Conservation (phyloP, 2,888 invertebrate species). For the Mystacides longicornis region DNA sequence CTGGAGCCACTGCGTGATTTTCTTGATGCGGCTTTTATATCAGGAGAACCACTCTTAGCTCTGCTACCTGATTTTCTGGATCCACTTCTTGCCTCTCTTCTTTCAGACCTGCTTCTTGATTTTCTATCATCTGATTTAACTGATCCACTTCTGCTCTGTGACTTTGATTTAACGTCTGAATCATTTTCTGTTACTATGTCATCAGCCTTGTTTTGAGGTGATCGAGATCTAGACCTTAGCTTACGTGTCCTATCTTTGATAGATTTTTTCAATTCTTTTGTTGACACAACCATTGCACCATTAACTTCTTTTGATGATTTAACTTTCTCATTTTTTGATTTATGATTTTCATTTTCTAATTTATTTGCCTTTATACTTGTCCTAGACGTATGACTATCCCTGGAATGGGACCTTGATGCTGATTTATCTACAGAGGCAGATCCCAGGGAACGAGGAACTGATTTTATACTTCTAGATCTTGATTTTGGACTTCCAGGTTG, state of each 20-base stretch:
- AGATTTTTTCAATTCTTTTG: constrained; percentile 26
- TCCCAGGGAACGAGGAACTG: constrained; percentile 29
- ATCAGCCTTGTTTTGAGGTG: constrained; percentile 26
- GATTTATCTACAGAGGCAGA: constrained; percentile 28
- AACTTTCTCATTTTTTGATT: constrained; percentile 28
- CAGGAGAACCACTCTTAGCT: constrained; percentile 29
- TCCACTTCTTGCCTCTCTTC: too few species aligned
- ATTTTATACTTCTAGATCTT: constrained; percentile 27
- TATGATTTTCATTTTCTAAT: constrained; percentile 29
- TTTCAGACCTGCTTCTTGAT: constrained; percentile 26
- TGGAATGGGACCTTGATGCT: constrained; percentile 28
- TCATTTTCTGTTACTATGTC: constrained; percentile 27
- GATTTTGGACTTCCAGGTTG: constrained; percentile 24
- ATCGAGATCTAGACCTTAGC: constrained; percentile 29
- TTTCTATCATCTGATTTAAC: constrained; percentile 25
- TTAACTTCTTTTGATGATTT: constrained; percentile 14
- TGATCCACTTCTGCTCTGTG: constrained; percentile 26
- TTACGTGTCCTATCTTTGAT: constrained; percentile 24
- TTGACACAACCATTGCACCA: constrained; percentile 18
- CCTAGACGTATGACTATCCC: constrained; percentile 15
- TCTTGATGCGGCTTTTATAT: constrained; percentile 29
- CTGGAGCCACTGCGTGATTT: constrained; percentile 29
- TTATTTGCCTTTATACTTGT: constrained; percentile 28
- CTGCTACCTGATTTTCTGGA: background rate
- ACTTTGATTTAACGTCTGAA: constrained; percentile 15